Base-by-base conservation (phyloP, 2,113 vertebrate species). In the Cacatua alba region DNA sequence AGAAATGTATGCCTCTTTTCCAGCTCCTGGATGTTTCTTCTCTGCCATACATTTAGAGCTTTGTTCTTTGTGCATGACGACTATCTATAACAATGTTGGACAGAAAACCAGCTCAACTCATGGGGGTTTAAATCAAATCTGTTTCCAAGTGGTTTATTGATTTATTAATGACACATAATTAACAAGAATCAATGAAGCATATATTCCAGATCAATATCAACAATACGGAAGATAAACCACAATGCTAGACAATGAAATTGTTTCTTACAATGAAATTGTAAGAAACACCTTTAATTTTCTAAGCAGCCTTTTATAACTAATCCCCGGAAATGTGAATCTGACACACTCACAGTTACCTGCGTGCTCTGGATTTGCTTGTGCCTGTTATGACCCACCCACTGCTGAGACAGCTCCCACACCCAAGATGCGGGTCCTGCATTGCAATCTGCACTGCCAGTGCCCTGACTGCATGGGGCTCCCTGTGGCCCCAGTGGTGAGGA, bases 351-450 rank as follows among this genome's bases (percentile, higher is more conserved):
- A 43, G 6, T 24, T 74, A 13, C 24, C 8, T 41, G 9, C 0
- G 0, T 71, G 11, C 8, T 75, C 31, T 33, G 57, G 5, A 25
- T 71, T 85, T 87, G 46, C n/a, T 15, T 13, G 5, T 20, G n/a
- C 10, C 4, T 3, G 2, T 55, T 55, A 31, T 16, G 15, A 33
- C 17, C 17, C 29, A 51, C 7, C 2, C 9, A 0, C 26, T 24
- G 6, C 16, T 75, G 41, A 70, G 23, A 48, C 8, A 37, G 19
- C 21, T 59, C 11, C 18, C 21, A 20, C 11, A 55, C 5, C 13
- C 0, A 0, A 26, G 12, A 4, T n/a, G 26, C 31, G 64, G 18
- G 15, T 37, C 26, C 33, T n/a, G 4, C 1, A 0, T 5, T 41
- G 33, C 57, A 39, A 10, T 39, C 44, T 84, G 25, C 17, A 11